A percentile compares a stretch with the other conserved stretches of the same genome.
phyloP scores from a whole-genome alignment of 2,797 vertebrate species.

The Brachymystax lenok region DNA sequence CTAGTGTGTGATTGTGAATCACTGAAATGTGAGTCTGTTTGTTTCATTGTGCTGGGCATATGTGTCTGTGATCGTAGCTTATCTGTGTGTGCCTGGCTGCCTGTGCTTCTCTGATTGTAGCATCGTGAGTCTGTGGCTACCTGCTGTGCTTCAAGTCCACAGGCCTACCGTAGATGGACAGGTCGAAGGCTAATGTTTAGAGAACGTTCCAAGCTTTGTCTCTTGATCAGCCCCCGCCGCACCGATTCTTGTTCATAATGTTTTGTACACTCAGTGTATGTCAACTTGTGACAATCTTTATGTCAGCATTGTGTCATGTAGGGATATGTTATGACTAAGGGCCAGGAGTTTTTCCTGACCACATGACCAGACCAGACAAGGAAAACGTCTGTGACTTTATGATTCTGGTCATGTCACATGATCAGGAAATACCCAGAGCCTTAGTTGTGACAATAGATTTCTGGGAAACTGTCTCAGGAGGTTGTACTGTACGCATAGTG shows the following conservation, averaged over 20 bases:
- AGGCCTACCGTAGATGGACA: slow-evolving; percentile 35
- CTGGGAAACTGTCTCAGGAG: too few relatives aligned
- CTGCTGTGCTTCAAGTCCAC: slow-evolving; percentile 12
- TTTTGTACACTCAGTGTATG: too few relatives aligned
- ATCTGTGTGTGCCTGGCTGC: too few relatives aligned
- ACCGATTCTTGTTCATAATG: slow-evolving; percentile 24
- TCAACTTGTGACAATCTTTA: too few relatives aligned
- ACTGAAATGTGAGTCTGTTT: too few relatives aligned
- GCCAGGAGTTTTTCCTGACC: neutral
- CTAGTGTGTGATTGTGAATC: too few relatives aligned
- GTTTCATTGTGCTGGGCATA: too few relatives aligned
- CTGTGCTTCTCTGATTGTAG: too few relatives aligned
- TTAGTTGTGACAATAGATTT: neutral
- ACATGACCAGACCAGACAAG: neutral
- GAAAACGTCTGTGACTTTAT: neutral
- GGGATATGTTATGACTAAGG: neutral
- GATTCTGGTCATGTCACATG: neutral
- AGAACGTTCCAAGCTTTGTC: slow-evolving; percentile 43
- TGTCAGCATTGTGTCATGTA: too few relatives aligned
- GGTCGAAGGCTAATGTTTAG: slow-evolving; percentile 38
- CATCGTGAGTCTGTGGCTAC: neutral
- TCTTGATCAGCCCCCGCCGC: slow-evolving; percentile 46
- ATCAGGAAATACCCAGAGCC: neutral
- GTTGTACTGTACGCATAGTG: too few relatives aligned
- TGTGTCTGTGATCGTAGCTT: too few relatives aligned